Evolutionary conservation across 2,888 invertebrate species (phyloP).

Genomic region (Oligia fasciuncula): DNA sequence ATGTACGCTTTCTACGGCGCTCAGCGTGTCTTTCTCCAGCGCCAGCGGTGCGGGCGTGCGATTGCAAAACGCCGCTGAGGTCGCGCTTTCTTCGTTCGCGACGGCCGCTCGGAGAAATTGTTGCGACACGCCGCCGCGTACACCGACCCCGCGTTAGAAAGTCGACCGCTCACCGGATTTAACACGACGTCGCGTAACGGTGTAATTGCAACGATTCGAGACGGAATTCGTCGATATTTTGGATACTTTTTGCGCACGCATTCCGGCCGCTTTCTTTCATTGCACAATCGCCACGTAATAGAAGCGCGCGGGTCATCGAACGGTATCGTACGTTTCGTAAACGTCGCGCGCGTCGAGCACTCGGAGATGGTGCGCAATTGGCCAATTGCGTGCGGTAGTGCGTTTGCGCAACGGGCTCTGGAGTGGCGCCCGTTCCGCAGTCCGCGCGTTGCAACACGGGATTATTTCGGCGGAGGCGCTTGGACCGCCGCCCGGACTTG

Average conservation of each 20-base stretch:
- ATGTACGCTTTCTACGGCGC: conserved; percentile 84
- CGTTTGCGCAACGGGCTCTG: conserved; percentile 86
- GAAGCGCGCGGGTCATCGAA: conserved; percentile 83
- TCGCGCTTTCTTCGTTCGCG: conserved; percentile 90
- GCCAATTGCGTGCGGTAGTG: conserved; percentile 81
- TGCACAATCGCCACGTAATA: conserved; percentile 87
- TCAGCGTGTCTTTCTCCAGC: conserved; percentile 77
- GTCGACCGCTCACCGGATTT: conserved; percentile 90
- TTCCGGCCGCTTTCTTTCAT: conserved; percentile 89
- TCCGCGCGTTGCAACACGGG: conserved; percentile 89
- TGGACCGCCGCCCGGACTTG: conserved; percentile 89
- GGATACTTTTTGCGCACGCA: conserved; percentile 88
- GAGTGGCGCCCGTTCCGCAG: conserved; percentile 88
- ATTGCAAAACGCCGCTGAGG: conserved; percentile 89
- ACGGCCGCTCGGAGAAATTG: conserved; percentile 88
- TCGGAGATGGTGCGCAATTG: conserved; percentile 79
- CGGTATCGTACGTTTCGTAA: conserved; percentile 81
- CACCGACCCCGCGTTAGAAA: conserved; percentile 90
- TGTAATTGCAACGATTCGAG: conserved; percentile 88
- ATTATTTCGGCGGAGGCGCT: conserved; percentile 88
- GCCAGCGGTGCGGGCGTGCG: conserved; percentile 74
- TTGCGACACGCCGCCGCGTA: conserved; percentile 88
- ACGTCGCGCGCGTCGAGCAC: conserved; percentile 70
- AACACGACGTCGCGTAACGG: conserved; percentile 87
- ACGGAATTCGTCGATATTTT: conserved; percentile 85